Base-by-base conservation (phyloP, 2,113 vertebrate genomes). In the Cavia aperea region DNA sequence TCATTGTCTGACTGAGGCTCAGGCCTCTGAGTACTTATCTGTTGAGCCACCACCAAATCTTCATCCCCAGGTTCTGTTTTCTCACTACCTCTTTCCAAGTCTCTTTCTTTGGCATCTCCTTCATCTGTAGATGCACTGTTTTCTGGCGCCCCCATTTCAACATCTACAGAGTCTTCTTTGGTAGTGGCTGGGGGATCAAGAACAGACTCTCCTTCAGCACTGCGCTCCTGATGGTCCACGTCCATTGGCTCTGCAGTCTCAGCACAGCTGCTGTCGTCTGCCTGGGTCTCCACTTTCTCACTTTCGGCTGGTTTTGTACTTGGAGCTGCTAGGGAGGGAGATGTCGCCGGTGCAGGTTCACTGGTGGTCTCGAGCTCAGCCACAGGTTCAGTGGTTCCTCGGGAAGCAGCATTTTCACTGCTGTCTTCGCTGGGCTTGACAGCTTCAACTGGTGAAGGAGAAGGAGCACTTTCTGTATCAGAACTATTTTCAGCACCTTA, bases 401-500 rank as follows among this genome's bases (percentile, higher is more conserved):
- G 97, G 31, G 97, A 65, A 93, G 97, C 62, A 94, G 97, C 95
- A 65, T 95, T 95, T 87, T 98, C 98, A 75, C 98, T 95, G 92
- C 95, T 94, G 16, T 98, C 97, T 89, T 99, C 98, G 2, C 96
- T 95, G 9, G 98, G 97, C 97, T 99, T 99, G 96, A 98, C 97
- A 73, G 98, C 96, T 95, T 99, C 99, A 58, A 98, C 97, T 96
- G 99, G 98, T 95, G 99, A 98, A 93, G 99, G 99, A 96, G 99
- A 99, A 43, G 99, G 98, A 91, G 99, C 99, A 90, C 99, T 99
- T 97, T 99, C 99, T 87, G 99, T 99, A 96, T 99, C 99, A 51
- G 99, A 99, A 97, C 99, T 99, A 97, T 99, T 99, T 96, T 99
- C 99, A 79, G 98, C 99, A 97, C 98, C 99, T 99, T 95, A 93